Evolutionary conservation across 2,113 vertebrate genomes (phyloP).

Genomic region (Corythaixoides concolor): DNA sequence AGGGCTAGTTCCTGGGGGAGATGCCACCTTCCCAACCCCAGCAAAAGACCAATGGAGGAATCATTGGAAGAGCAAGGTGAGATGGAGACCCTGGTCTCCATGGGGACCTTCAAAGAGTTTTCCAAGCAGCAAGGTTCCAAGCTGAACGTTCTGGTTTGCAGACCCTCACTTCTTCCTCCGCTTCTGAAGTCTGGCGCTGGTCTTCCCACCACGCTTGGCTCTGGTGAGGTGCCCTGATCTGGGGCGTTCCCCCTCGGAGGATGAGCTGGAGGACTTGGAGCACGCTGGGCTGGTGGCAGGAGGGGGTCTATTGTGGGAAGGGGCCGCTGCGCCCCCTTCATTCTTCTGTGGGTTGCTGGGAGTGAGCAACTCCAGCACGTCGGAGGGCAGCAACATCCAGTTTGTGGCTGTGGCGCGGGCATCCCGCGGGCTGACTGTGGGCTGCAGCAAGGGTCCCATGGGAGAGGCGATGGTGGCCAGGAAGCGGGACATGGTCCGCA

Average conservation of each 20-base stretch:
- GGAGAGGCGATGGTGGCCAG: neutral
- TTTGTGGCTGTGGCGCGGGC: fast-evolving
- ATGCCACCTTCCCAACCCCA: neutral
- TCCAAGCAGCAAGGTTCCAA: neutral
- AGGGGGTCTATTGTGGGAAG: neutral
- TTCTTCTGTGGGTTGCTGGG: neutral
- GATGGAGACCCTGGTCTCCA: neutral
- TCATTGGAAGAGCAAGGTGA: neutral
- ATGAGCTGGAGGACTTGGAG: neutral
- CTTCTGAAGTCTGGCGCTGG: neutral
- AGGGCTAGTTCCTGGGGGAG: fast-evolving
- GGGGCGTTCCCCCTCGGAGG: neutral
- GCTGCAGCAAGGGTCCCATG: neutral
- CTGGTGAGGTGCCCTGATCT: neutral
- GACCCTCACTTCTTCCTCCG: neutral
- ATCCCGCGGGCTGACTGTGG: fast-evolving
- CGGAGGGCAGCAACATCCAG: neutral
- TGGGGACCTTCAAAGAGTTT: neutral
- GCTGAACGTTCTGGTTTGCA: neutral
- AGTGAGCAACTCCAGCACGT: neutral
- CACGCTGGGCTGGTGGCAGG: fast-evolving
- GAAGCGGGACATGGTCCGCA: neutral
- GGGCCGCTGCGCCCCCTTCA: neutral
- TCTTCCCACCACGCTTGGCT: neutral
- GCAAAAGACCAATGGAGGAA: neutral